Conservation (phyloP, 30 jellyfish, hydroid and myxozoan species). For the Hydractinia symbiolongicarpus region DNA sequence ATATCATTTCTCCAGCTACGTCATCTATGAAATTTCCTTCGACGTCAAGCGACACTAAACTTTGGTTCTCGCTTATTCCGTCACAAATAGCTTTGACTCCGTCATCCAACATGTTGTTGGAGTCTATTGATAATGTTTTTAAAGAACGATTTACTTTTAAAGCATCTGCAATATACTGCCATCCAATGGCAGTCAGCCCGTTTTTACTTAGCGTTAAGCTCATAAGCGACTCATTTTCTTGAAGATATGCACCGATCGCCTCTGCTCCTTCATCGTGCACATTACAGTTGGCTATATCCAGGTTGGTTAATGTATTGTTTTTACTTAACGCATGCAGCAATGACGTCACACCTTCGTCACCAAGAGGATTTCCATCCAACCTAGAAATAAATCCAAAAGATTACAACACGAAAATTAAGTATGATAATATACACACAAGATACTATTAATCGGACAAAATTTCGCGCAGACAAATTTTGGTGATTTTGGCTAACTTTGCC, state of each 20-base stretch:
- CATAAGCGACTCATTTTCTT: not conserved
- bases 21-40: constrained; percentile 62
- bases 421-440: not conserved
- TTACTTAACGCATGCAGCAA: constrained; percentile 41
- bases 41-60: constrained; percentile 51
- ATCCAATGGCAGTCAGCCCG: constrained; percentile 21
- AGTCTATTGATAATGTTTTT: constrained; percentile 50
- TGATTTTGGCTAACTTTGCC: too few species aligned
- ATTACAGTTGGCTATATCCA: constrained; percentile 56
- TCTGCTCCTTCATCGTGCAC: constrained; percentile 55
- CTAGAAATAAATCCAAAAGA: constrained; percentile 1
- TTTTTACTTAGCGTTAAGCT: not conserved
- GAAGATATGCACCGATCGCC: constrained; percentile 35
- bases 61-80: constrained; percentile 46
- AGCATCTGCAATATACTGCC: constrained; percentile 55
- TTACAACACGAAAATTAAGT: not conserved
- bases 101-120: constrained; percentile 53
- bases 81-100: constrained; percentile 51
- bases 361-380: constrained; percentile 66
- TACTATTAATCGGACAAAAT: not conserved
- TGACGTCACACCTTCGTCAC: constrained; percentile 58
- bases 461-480: too few species aligned
- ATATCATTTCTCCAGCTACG: constrained; percentile 50
- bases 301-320: constrained; percentile 34
- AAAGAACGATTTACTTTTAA: constrained; percentile 36